Base-by-base conservation (phyloP, 1,140 invertebrate genomes). In the Argopecten irradians region DNA sequence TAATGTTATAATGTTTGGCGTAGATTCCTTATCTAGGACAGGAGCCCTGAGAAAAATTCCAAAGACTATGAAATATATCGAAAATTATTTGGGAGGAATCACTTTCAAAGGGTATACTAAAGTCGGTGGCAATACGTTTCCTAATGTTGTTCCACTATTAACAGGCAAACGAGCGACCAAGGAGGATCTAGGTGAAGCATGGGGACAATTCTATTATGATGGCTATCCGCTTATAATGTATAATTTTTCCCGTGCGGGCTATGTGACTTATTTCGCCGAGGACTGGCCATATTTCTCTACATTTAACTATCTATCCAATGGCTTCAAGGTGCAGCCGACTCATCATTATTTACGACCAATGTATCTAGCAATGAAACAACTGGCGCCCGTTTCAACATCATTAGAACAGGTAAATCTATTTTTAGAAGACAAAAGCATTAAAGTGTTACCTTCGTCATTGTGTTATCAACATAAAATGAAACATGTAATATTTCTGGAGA, bases 291-390 rank as follows among this genome's bases (percentile, higher is more conserved):
- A 95, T 34, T 97, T 98, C 39, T 97, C 97, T 7, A 97, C 97
- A 0, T 98, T 98, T 92, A 98, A 98, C 94, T 98, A 97, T 93
- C 93, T 97, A 8, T 98, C 97, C 93, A 95, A 96, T 71, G 98
- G 98, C 0, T 99, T 99, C 94, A 95, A 96, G 13, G 95, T 97
- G 34, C 97, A 97, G 34, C 98, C 98, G 0, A 97, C 97, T 0
- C 97, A 98, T 94, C 98, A 98, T 93, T 98, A 98, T 92, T 96
- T 97, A 43, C 95, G 97, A 71, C 97, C 97, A 0, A 98, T 97
- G 93, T 97, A 90, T 19, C 83, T 94, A 19, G 88, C 91, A 0
- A 88, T 90, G 33, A 92, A 93, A 84, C 39, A 86, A 89, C 16
- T 86, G 32, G 34, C 88, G 0, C 90, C 89, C n/a, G 88, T 89